Evolutionary conservation across 92 coral and sea anemone genomes (phyloP).

Genomic region (Blastomussa wellsi): DNA sequence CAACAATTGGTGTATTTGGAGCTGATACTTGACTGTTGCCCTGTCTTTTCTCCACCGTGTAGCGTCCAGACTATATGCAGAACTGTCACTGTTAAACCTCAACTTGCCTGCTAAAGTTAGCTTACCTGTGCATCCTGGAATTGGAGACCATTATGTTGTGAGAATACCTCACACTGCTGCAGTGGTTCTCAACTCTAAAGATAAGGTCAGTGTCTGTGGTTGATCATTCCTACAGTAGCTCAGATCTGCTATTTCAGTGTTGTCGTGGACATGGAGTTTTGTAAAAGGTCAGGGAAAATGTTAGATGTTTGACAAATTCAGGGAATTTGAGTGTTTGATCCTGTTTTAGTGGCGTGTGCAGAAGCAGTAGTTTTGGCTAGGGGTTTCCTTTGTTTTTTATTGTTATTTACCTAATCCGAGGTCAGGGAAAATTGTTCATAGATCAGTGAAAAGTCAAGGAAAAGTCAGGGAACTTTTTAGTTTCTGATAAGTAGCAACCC

Average conservation of each 20-base stretch:
- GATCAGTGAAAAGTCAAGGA: no score
- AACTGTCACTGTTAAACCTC: constrained; percentile 87
- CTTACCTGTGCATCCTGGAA: constrained; percentile 79
- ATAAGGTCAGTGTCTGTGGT: constrained; percentile 70
- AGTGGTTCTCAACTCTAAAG: constrained; percentile 97
- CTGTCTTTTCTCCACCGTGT: neutral
- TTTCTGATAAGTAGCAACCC: no score
- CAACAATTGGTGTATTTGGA: neutral
- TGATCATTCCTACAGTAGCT: neutral
- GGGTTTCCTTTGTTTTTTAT: no score
- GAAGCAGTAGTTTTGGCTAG: no score
- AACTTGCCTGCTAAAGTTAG: constrained; percentile 95
- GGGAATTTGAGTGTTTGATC: no score
- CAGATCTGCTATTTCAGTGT: neutral
- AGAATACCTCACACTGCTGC: constrained; percentile 98
- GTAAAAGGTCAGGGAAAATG: no score
- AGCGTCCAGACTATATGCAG: constrained; percentile 96
- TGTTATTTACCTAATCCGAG: no score
- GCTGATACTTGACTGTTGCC: neutral
- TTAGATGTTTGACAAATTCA: no score
- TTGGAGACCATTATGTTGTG: constrained; percentile 95
- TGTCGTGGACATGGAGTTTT: neutral
- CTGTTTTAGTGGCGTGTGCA: no score
- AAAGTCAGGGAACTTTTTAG: no score
- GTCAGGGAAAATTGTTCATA: no score